Conservation (phyloP, 2,113 vertebrate species). For the Pelmatolapia mariae region DNA sequence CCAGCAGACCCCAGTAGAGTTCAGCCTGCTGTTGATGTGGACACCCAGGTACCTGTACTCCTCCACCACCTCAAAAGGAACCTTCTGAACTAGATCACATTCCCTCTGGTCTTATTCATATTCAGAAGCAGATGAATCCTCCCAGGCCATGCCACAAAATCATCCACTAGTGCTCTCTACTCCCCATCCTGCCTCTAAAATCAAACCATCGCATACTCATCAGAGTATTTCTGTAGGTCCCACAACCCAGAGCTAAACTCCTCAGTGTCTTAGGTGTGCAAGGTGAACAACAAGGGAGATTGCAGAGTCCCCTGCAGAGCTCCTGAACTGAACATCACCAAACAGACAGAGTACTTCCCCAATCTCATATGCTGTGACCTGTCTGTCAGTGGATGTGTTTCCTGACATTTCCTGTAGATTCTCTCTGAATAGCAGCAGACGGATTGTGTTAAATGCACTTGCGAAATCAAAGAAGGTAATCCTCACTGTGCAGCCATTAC, state of each 20-base stretch:
- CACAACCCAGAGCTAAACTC: background rate
- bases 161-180: background rate
- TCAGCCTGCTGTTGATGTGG: background rate
- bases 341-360: fast-evolving
- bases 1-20: background rate
- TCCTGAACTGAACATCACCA: background rate
- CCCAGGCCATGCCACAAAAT: background rate
- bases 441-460: background rate
- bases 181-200: background rate
- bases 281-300: background rate
- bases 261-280: background rate
- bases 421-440: background rate
- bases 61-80: background rate
- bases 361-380: background rate
- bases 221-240: background rate
- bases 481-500: background rate
- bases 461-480: background rate
- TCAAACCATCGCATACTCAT: background rate
- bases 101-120: background rate
- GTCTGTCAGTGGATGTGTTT: background rate
- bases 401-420: background rate
- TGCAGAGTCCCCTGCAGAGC: background rate
- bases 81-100: background rate
- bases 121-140: background rate
- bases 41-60: background rate